phyloP scores from a whole-genome alignment of 35 echinoderm and acorn worm genomes.

The Hemicentrotus pulcherrimus region DNA sequence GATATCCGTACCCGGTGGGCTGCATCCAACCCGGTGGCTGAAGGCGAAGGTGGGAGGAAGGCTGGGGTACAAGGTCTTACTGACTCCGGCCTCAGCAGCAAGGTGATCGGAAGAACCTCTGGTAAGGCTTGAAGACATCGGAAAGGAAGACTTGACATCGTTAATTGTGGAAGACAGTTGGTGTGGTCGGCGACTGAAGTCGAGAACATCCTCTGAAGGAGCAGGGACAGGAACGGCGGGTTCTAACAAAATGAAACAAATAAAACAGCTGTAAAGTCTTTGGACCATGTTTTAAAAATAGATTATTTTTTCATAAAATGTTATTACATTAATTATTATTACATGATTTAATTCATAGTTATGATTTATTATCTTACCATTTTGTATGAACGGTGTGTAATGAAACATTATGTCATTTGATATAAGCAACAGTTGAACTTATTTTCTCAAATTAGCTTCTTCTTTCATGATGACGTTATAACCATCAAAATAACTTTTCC shows the following conservation, averaged over 20 bases:
- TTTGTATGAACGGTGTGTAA: no score
- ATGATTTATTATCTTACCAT: no score
- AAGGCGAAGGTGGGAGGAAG: slow-evolving; percentile 21
- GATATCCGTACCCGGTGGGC: slow-evolving; percentile 37
- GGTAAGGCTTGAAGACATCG: not conserved
- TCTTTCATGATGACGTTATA: no score
- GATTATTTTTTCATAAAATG: no score
- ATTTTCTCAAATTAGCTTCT: no score
- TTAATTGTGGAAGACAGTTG: not conserved
- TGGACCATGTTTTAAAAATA: no score
- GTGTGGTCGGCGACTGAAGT: slow-evolving; percentile 15
- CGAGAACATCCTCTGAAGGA: slow-evolving; percentile 20
- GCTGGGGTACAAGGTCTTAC: slow-evolving; percentile 5
- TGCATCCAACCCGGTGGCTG: slow-evolving; percentile 32
- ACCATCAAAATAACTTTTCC: no score
- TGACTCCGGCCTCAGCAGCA: not conserved
- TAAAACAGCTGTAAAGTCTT: not conserved
- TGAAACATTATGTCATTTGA: no score
- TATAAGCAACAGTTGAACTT: no score
- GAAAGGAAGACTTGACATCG: not conserved
- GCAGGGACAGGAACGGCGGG: not conserved
- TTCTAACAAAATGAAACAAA: not conserved
- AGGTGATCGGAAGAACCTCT: not conserved
- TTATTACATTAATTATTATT: no score
- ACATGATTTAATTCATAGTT: no score